Base-by-base conservation (phyloP, 2,888 invertebrate species). In the Stenurella melanura region DNA sequence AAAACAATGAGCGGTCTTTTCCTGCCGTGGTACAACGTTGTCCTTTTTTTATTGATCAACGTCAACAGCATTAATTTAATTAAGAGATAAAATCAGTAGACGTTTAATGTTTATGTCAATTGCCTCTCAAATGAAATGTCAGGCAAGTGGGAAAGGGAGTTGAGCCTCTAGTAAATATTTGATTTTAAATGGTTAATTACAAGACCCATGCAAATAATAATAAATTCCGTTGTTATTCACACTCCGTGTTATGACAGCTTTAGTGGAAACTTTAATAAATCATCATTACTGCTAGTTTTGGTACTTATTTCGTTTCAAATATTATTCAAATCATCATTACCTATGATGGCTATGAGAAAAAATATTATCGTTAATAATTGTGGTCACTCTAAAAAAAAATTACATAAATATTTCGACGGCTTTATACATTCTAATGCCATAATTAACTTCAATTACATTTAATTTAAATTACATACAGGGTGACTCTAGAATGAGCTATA, bases 71-170 rank as follows among this genome's bases (percentile, higher is more conserved):
- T 77, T 75, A 76, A 75, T 77, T 80, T 75, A 78, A 80, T 80
- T 80, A 80, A 78, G 70, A 80, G 80, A 80, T 80, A 80, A 80
- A 74, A 80, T 80, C 80, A 38, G 61, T 74, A 70, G 80, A 75
- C 70, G 75, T 68, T 71, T 34, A 50, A 54, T 72, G 63, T 72
- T 63, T 72, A 72, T 74, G 69, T 61, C 69, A 70, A 70, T 69
- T 67, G 63, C 15, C 21, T 18, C 60, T 30, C 54, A 69, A 74
- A 58, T 61, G 26, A 68, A 74, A 70, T 56, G 64, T 70, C 72
- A 63, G 34, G 61, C 60, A 19, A 60, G 42, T 61, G 17, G 26
- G 15, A 69, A n/a, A 69, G 69, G 69, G 34, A 38, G 38, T 34
- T 58, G 54, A 54, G 2, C 17, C 30, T 38, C 69, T 4, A 58